phyloP scores from a whole-genome alignment of 2,797 vertebrate species.

The Sciurus vulgaris region DNA sequence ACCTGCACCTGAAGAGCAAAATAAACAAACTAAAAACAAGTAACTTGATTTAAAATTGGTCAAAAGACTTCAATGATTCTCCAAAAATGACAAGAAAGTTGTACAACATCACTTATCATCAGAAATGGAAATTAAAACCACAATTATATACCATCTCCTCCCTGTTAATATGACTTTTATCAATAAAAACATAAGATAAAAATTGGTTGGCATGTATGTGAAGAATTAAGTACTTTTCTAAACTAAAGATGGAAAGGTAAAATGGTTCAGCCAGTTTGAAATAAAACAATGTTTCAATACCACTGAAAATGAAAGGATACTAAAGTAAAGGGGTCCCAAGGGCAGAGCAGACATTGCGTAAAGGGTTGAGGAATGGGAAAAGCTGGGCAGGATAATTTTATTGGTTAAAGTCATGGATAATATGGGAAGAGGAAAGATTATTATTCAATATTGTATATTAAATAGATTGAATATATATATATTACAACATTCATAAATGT shows the following conservation, averaged over 20 bases:
- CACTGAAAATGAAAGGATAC: background rate
- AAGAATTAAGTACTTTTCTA: background rate
- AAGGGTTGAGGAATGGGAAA: background rate
- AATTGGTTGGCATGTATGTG: background rate
- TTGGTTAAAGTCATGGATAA: background rate
- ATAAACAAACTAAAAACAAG: background rate
- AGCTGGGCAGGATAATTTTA: background rate
- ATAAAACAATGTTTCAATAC: background rate
- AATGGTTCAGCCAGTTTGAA: background rate
- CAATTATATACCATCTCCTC: background rate
- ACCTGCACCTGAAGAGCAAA: background rate
- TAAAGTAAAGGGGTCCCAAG: background rate
- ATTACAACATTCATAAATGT: background rate
- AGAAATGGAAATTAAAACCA: background rate
- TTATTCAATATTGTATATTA: background rate
- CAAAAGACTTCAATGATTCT: background rate
- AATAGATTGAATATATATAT: background rate
- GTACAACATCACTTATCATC: background rate
- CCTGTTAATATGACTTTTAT: background rate
- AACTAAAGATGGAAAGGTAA: background rate
- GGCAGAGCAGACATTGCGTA: background rate
- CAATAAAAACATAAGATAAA: background rate
- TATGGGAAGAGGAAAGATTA: background rate
- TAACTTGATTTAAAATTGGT: background rate
- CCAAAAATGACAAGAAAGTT: background rate